Evolutionary conservation across 2,888 invertebrate species (phyloP), one percentile per base, ranked within the genome.

Genomic region (Griposia aprilina): DNA sequence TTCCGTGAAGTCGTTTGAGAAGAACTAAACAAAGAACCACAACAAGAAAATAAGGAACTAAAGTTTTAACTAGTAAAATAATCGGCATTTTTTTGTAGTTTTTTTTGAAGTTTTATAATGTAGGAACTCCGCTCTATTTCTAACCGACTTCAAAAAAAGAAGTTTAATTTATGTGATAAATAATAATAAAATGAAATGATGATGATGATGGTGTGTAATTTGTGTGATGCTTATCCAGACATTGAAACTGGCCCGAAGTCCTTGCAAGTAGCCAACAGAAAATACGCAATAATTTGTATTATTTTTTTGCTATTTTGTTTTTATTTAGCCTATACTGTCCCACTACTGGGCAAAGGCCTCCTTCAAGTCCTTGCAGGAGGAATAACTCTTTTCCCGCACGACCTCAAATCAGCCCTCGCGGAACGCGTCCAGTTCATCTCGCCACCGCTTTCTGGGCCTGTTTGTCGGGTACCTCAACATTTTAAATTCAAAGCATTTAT

Each of bases 1-100:
- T 92, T 99, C 98, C 3, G 97, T 94, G 93, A 99, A 99, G 92
- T 99, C 99, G 93, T 99, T 99, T 41, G 98, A 96, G 93, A 99
- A 99, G 97, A 99, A 99, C 91, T 97, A 88, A 88, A 73, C 67
- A 74, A 72, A 76, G 26, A 41, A 17, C 11, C 20, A 69, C 20
- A 69, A 36, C 26, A 26, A 26, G 26, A 59, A 59, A 59, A 59
- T 59, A 59, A 17, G 8, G 59, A 26, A 13, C 13, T 13, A 13
- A 57, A 11, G 11, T 13, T n/a, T 57, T 52, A 4, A 4, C 23
- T 55, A 55, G 55, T 23, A 0, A 23, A 55, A 55, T 55, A 55
- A 23, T 55, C 23, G 11, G 23, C 1, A 55, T 55, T 55, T n/a
- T n/a, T n/a, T n/a, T 55, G 10, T 55, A 52, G 23, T 23, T 52